phyloP scores from a whole-genome alignment of 2,797 vertebrate species.

The Prunella strophiata region DNA sequence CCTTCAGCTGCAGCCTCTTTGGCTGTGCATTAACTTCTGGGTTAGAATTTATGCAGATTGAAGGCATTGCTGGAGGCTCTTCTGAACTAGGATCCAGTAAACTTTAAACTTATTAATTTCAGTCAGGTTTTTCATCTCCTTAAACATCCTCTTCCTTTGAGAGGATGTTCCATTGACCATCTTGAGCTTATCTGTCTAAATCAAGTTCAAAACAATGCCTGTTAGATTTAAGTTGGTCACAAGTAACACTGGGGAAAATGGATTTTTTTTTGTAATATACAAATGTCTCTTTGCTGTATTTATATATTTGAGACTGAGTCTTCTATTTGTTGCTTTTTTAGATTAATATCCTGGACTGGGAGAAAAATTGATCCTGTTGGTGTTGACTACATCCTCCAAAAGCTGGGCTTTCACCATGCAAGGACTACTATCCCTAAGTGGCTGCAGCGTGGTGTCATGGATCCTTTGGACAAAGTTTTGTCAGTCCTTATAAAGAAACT shows the following conservation, averaged over 20 bases:
- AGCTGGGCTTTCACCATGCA: slow-evolving; percentile 97
- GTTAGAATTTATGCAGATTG: neutral
- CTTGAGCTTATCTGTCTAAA: neutral
- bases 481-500: slow-evolving; percentile 98
- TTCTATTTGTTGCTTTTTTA: slow-evolving; percentile 53
- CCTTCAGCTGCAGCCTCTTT: neutral
- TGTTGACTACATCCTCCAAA: slow-evolving; percentile 98
- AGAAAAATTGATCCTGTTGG: slow-evolving; percentile 98
- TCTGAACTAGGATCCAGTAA: neutral
- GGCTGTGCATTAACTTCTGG: neutral
- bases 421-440: slow-evolving; percentile 99
- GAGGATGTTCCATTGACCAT: neutral
- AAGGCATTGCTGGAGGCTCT: neutral
- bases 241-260: neutral
- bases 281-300: neutral
- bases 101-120: neutral
- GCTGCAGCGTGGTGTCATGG: slow-evolving; percentile 98
- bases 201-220: neutral
- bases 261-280: neutral
- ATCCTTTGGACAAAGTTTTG: slow-evolving; percentile 96
- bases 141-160: neutral
- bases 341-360: slow-evolving; percentile 98
- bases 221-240: neutral
- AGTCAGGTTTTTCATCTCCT: neutral
- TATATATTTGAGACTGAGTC: neutral